phyloP scores from a whole-genome alignment of 1,140 invertebrate genomes.

The silkworm (Bombyx mori) region DNA sequence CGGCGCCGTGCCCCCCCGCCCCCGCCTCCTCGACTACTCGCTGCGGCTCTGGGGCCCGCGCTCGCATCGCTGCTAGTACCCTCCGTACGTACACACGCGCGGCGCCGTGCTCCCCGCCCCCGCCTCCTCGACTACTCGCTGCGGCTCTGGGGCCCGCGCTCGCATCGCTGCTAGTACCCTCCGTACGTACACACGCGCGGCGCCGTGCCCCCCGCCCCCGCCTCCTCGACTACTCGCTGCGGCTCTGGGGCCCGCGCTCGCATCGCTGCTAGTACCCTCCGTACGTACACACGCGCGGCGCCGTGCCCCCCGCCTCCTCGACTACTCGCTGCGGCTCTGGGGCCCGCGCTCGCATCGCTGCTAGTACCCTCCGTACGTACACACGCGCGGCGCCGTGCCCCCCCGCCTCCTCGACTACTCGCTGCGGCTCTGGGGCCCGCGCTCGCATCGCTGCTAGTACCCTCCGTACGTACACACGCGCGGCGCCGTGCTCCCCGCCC shows the following conservation, averaged over 20 bases:
- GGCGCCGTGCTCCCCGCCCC: not conserved
- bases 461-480: too few relatives aligned
- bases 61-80: not conserved
- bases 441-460: conserved; percentile 23
- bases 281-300: not conserved
- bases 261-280: conserved; percentile 18
- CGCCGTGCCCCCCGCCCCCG: conserved; percentile 1
- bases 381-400: not conserved
- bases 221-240: conserved; percentile 86
- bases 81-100: too few relatives aligned
- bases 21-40: conserved; percentile 74
- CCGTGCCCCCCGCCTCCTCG: conserved; percentile 60
- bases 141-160: conserved; percentile 90
- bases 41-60: not conserved
- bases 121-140: conserved; percentile 96
- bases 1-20: not conserved
- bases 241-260: conserved; percentile 89
- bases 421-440: conserved; percentile 94
- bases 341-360: conserved; percentile 2
- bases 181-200: too few relatives aligned
- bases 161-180: conserved; percentile 19
- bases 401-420: conserved; percentile 91
- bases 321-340: not conserved
- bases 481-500: not conserved
- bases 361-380: not conserved